These are phyloP conservation scores for Oeneis ivallda DNA, from an alignment of 2,888 invertebrate species.

Conservation along the genomic window DNA sequence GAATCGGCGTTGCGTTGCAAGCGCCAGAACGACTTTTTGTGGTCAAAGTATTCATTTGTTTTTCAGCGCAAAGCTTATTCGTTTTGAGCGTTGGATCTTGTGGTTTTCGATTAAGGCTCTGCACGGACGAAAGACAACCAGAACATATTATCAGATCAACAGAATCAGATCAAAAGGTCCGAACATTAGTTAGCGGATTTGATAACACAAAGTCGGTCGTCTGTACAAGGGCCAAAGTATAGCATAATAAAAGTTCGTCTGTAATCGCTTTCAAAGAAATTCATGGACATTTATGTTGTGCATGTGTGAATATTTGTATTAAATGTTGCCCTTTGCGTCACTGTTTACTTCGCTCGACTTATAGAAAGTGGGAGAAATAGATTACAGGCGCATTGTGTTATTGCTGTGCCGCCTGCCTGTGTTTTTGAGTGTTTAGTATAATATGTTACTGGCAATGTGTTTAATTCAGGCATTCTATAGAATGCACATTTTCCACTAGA, in stretches of 20 bases:
- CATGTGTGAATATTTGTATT: background rate
- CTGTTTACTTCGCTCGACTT: background rate
- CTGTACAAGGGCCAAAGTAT: background rate
- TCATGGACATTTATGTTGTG: background rate
- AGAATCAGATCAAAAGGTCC: no score
- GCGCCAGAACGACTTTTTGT: no score
- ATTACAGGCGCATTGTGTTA: background rate
- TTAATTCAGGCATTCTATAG: conserved; percentile 7
- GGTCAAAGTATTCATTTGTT: no score
- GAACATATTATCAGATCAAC: no score
- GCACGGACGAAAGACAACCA: no score
- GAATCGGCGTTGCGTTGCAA: no score
- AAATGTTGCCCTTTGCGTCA: background rate
- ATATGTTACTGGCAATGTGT: conserved; percentile 12
- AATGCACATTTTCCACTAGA: background rate
- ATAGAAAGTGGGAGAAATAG: background rate
- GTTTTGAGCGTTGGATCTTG: no score
- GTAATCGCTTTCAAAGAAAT: background rate
- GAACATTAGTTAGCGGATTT: no score
- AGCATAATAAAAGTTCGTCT: background rate
- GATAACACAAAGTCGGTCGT: no score
- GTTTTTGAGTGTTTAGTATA: conserved; percentile 3
- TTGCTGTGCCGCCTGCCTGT: conserved; percentile 4
- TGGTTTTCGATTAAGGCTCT: no score
- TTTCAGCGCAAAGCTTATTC: no score